Base-by-base conservation (phyloP, 2,797 vertebrate species). In the Luscinia luscinia region DNA sequence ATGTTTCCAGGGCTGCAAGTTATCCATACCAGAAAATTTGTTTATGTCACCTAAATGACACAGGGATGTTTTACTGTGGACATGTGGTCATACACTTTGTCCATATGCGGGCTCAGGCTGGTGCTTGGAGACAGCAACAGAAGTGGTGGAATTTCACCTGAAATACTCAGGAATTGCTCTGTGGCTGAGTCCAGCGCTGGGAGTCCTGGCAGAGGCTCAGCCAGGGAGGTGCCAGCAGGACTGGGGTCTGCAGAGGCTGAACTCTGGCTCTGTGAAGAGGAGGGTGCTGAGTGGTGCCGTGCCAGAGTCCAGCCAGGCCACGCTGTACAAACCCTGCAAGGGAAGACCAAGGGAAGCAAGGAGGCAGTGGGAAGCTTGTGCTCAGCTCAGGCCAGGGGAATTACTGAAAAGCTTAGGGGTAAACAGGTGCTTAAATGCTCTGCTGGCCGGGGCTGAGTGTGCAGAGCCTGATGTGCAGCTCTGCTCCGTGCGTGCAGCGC, bases 381-480 rank as follows among this genome's bases (percentile, higher is more conserved):
- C 75, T 90, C 52, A 59, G 59, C 77, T 89, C 77, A 43, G 3
- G 2, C 75, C 64, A 26, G 52, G 70, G 72, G 63, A 84, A 89
- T 80, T 87, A 73, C 75, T 92, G 70, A 19, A 69, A 83, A 87
- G 64, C 82, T 91, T 38, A 67, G 61, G 64, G 45, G 55, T 64
- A 86, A 95, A 85, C 62, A 75, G 79, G 58, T 90, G 88, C 61
- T 88, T n/a, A 77, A 86, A 91, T 16, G 51, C 27, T 85, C 69
- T 83, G 55, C 61, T 91, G 93, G 72, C 52, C 0, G 0, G 61
- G 64, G 59, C 68, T 3, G 0, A 36, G 43, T 1, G 30, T 3
- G 2, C 18, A 12, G 57, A 77, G 57, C 40, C 72, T 58, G 43
- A 63, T 15, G 34, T 6, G 21, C 1, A 2, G 57, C 69, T 11